Evolutionary conservation across 1,140 invertebrate genomes (phyloP).

Genomic region (Antheraea mylitta): DNA sequence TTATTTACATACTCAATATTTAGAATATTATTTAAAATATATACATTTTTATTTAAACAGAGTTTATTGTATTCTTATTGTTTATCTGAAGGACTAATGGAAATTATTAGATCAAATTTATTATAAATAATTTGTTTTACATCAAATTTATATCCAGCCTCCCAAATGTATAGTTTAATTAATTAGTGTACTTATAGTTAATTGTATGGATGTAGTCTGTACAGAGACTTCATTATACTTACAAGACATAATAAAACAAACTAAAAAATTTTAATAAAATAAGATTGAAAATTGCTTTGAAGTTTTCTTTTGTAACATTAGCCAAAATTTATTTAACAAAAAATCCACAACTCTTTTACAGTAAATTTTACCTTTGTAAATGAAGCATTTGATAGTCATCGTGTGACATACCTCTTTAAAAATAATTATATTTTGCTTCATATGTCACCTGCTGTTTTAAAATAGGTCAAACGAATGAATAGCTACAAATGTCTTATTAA

Average conservation of each 20-base stretch:
- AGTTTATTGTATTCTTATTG: background rate
- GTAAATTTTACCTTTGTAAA: no score
- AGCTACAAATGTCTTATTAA: no score
- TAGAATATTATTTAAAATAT: background rate
- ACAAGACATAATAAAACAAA: constrained; percentile 29
- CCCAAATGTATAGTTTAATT: constrained; percentile 23
- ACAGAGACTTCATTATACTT: constrained; percentile 39
- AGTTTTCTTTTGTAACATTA: background rate
- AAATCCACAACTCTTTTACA: no score
- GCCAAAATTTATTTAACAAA: no score
- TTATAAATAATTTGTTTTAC: background rate
- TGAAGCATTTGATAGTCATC: no score
- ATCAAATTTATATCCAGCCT: background rate
- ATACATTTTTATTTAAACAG: background rate
- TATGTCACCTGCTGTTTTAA: no score
- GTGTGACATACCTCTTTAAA: no score
- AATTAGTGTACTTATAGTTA: constrained; percentile 27
- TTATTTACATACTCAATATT: background rate
- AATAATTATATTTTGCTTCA: no score
- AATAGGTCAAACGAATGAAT: no score
- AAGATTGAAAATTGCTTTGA: constrained; percentile 26
- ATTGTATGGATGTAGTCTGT: constrained; percentile 35
- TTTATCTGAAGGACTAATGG: background rate
- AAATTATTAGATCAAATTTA: background rate
- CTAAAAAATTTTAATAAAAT: constrained; percentile 51